phyloP scores from a whole-genome alignment of 1,140 invertebrate species.

The Branchinecta lindahli region DNA sequence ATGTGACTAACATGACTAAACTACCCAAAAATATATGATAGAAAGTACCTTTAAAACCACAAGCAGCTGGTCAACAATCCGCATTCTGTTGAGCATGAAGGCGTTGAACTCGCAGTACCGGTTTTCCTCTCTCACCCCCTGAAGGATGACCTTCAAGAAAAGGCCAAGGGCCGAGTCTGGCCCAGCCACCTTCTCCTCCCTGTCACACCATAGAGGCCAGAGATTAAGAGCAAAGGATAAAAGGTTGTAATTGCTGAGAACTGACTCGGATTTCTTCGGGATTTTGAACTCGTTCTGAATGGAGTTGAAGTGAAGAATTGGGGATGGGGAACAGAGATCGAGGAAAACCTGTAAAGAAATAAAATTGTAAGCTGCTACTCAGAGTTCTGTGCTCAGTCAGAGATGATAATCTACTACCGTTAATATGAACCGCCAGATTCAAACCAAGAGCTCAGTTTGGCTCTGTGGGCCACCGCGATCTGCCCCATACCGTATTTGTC shows the following conservation, averaged over 20 bases:
- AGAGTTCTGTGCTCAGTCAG: no score
- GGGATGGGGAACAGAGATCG: neutral
- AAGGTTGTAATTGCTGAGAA: neutral
- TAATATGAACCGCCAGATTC: no score
- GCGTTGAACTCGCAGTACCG: neutral
- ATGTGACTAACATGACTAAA: no score
- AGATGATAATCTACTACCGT: no score
- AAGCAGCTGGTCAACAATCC: neutral
- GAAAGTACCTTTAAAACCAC: neutral
- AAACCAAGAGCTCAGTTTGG: no score
- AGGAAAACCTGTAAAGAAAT: neutral
- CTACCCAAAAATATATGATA: no score
- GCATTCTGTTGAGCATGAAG: neutral
- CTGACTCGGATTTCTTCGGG: neutral
- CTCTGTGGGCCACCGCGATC: no score
- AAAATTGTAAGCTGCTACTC: no score
- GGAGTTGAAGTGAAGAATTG: neutral
- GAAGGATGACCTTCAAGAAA: neutral
- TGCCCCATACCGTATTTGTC: no score
- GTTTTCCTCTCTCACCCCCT: neutral
- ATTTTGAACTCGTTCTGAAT: neutral
- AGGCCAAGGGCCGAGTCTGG: neutral
- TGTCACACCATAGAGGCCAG: neutral
- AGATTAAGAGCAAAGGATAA: neutral
- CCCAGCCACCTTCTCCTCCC: neutral